phyloP scores from a whole-genome alignment of 2,113 vertebrate species.

The Pseudorectes ferrugineus region DNA sequence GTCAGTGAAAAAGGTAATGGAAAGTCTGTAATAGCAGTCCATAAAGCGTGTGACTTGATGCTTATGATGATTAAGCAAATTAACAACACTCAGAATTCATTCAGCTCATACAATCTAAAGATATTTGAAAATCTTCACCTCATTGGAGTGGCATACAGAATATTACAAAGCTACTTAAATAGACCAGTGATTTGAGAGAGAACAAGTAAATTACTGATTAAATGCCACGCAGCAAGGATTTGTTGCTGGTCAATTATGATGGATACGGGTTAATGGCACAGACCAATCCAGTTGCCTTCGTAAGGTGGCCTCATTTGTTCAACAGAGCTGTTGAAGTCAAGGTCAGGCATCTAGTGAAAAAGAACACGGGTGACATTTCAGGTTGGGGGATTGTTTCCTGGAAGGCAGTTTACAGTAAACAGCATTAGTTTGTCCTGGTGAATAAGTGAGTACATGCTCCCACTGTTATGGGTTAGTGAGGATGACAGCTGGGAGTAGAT shows the following conservation, averaged over 20 bases:
- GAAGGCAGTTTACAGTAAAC: neutral
- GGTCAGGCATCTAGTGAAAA: neutral
- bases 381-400: neutral
- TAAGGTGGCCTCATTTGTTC: neutral
- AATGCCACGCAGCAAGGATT: neutral
- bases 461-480: neutral
- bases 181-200: neutral
- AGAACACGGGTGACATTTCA: neutral
- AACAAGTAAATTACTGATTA: neutral
- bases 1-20: neutral
- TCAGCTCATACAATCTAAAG: neutral
- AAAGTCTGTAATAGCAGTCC: neutral
- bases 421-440: neutral
- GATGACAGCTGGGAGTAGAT: neutral
- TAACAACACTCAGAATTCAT: neutral
- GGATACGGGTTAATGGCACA: neutral
- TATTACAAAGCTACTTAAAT: neutral
- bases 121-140: neutral
- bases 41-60: neutral
- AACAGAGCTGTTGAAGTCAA: neutral
- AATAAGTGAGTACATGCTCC: neutral
- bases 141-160: neutral
- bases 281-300: neutral
- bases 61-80: neutral
- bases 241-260: neutral